A percentile compares a stretch with the other conserved stretches of the same genome.
phyloP scores from a whole-genome alignment of 2,797 vertebrate species.

The Scomberomorus guttatus region DNA sequence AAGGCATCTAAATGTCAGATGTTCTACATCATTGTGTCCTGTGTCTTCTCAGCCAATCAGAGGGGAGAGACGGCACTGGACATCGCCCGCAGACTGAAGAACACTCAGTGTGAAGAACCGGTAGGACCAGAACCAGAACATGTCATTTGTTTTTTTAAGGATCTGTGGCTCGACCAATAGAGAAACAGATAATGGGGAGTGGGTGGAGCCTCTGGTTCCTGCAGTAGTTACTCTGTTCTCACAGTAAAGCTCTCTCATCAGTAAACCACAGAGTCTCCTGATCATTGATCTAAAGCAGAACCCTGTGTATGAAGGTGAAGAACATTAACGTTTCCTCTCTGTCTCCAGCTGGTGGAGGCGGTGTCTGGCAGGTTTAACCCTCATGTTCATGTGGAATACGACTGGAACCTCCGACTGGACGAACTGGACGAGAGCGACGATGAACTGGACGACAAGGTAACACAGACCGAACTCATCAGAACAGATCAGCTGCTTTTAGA shows the following conservation, averaged over 20 bases:
- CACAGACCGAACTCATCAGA: constrained; percentile 73
- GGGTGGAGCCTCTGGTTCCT: too few relatives aligned
- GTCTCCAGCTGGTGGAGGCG: constrained; percentile 17
- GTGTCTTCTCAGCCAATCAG: constrained; percentile 87
- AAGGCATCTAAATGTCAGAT: too few relatives aligned
- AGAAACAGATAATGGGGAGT: too few relatives aligned
- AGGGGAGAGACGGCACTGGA: constrained; percentile 90
- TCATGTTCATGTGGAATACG: constrained; percentile 89
- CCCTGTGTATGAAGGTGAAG: not conserved
- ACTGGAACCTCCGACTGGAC: constrained; percentile 92
- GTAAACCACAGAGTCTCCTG: too few relatives aligned
- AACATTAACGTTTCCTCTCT: not conserved
- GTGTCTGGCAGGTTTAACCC: constrained; percentile 27
- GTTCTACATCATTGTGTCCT: not conserved
- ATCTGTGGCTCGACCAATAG: too few relatives aligned
- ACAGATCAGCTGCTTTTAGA: not conserved
- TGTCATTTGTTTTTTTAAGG: too few relatives aligned
- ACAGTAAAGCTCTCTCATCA: too few relatives aligned
- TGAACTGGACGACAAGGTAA: constrained; percentile 31
- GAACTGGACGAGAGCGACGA: constrained; percentile 86
- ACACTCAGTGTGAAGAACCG: constrained; percentile 89
- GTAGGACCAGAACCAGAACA: constrained; percentile 77
- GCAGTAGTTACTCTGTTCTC: too few relatives aligned
- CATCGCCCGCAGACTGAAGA: constrained; percentile 87
- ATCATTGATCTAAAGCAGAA: too few relatives aligned